These are phyloP conservation scores for Norana najaformis DNA, from an alignment of 2,888 invertebrate genomes.

Conservation along the genomic window DNA sequence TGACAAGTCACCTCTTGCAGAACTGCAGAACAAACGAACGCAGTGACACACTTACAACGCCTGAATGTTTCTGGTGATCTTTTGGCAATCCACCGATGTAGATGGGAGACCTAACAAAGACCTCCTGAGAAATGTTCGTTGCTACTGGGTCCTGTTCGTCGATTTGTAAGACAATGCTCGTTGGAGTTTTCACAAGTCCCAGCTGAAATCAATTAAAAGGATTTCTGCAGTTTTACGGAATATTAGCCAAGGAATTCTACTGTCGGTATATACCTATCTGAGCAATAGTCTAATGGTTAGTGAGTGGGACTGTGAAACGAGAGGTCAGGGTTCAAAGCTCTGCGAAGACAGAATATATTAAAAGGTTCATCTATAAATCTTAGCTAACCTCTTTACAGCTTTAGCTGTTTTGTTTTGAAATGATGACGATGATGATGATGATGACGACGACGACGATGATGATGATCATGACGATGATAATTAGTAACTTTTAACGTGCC, in stretches of 20 bases:
- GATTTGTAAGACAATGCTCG: constrained; percentile 66
- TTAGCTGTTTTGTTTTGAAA: neutral
- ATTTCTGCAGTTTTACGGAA: neutral
- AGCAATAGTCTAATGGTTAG: too few relatives aligned
- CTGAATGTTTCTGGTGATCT: constrained; percentile 53
- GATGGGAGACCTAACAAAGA: constrained; percentile 72
- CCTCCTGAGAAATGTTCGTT: constrained; percentile 71
- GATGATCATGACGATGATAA: neutral
- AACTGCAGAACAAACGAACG: too few relatives aligned
- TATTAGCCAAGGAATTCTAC: too few relatives aligned
- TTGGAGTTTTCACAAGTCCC: constrained; percentile 58
- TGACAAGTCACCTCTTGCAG: too few relatives aligned
- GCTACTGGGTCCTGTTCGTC: constrained; percentile 68
- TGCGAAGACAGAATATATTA: too few relatives aligned
- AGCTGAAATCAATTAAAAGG: constrained; percentile 47
- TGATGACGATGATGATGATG: neutral
- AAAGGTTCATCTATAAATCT: too few relatives aligned
- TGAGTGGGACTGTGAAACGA: too few relatives aligned
- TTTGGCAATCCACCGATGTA: constrained; percentile 75
- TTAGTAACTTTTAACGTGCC: too few relatives aligned
- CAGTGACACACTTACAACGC: constrained; percentile 39
- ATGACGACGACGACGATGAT: neutral
- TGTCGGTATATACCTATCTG: too few relatives aligned
- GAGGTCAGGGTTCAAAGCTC: too few relatives aligned
- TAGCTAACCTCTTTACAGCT: neutral